Base-by-base conservation (phyloP, 1,140 invertebrate genomes). In the Brachionus asplanchnoidis region DNA sequence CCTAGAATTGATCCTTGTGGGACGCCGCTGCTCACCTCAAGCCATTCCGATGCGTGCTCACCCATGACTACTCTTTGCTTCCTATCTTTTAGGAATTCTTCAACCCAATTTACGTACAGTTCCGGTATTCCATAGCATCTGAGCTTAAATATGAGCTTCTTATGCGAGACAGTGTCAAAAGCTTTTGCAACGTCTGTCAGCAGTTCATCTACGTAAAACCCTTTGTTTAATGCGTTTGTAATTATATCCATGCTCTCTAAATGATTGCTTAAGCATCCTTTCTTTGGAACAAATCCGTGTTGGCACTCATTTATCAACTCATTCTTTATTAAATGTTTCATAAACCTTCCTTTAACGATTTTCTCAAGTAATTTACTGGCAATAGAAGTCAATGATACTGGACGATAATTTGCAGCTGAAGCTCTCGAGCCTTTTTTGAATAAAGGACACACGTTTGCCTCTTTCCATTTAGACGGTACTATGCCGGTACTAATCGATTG, bases 1-100 rank as follows among this genome's bases (percentile, higher is more conserved):
- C 84, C 86, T 11, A 87, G 60, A 11, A 87, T 79, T 9, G 85
- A 86, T 32, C 86, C 86, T 56, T 86, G 85, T 23, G 85, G 85
- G 12, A 86, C 85, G 5, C 85, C 85, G 53, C 68, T 84, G 65
- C 85, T 86, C 20, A 86, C 84, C 26, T 60, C 28, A 36, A 20
- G 50, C 85, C 83, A 80, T 36, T 56, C 53, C 65, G 84, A 86
- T 32, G 11, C 46, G 20, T 36, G 65, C n/a, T 65, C 68, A 12
- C 86, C 85, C 5, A 86, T 36, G 14, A 26, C n/a, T 1, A 86
- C 86, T 84, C 65, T 9, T 40, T 86, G 85, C 46, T 26, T 11
- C 42, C 84, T 83, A 28, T 70, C 78, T 23, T 2, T 78, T 20
- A 87, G 26, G 46, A 84, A 86, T 9, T 12, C 60, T 84, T 65